phyloP scores from a whole-genome alignment of 1,140 invertebrate species.

The Nephila pilipes region DNA sequence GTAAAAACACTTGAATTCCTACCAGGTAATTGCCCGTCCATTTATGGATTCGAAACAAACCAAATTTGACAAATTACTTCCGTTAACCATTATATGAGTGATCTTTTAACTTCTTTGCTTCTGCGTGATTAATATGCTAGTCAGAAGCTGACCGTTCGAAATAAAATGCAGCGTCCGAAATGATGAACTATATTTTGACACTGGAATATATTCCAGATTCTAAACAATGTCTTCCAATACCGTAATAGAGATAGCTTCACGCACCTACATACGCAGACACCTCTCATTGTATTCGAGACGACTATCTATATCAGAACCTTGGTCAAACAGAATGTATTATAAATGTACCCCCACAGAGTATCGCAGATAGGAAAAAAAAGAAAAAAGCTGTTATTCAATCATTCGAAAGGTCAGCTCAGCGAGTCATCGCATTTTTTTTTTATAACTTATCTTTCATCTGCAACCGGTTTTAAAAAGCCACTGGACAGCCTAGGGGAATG shows the following conservation, averaged over 20 bases:
- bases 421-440: not conserved
- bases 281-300: not conserved
- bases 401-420: conserved; percentile 8
- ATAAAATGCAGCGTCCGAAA: not conserved
- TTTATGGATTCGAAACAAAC: not conserved
- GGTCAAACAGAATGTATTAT: conserved; percentile 9
- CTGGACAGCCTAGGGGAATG: conserved; percentile 24
- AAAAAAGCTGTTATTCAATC: conserved; percentile 22
- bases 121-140: not conserved
- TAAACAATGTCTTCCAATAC: not conserved
- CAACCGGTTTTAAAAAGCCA: conserved; percentile 25
- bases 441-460: not conserved
- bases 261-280: conserved; percentile 2
- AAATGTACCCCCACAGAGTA: not conserved
- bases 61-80: not conserved
- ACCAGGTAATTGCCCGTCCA: not conserved
- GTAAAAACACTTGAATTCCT: not conserved
- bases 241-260: not conserved
- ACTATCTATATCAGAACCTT: conserved; percentile 3
- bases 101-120: not conserved
- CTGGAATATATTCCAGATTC: not conserved
- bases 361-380: not conserved
- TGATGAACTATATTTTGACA: not conserved
- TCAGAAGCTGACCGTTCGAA: not conserved
- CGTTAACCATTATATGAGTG: not conserved